Evolutionary conservation across 1,140 invertebrate species (phyloP).

Genomic region (Procambarus virginalis): DNA sequence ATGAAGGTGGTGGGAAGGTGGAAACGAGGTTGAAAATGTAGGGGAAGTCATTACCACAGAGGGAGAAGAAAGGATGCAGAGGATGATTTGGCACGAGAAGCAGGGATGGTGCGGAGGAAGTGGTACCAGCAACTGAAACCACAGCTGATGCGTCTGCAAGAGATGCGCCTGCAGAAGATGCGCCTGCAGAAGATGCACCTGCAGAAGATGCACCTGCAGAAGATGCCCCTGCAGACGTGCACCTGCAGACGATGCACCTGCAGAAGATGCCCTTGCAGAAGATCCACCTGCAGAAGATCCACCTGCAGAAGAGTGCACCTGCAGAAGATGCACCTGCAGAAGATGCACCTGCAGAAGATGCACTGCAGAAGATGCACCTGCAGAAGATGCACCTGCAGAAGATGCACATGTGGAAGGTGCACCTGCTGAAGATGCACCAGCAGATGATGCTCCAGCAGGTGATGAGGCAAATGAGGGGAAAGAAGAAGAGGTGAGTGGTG

Average conservation of each 20-base stretch:
- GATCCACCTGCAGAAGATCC: neutral
- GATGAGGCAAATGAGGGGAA: neutral
- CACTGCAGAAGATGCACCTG: neutral
- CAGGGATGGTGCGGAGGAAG: neutral
- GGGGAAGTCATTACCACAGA: neutral
- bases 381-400: conserved; percentile 19
- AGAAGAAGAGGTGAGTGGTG: neutral
- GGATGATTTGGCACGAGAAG: neutral
- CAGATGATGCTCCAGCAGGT: neutral
- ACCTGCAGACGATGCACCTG: conserved; percentile 7
- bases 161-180: neutral
- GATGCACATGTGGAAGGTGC: neutral
- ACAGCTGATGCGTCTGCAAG: conserved; percentile 5
- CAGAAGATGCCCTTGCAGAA: neutral
- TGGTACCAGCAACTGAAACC: neutral
- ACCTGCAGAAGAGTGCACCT: neutral
- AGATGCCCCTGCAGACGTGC: neutral
- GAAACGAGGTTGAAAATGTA: neutral
- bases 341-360: neutral
- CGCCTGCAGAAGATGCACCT: neutral
- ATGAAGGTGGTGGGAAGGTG: neutral
- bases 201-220: neutral
- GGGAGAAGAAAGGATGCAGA: neutral
- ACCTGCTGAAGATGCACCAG: conserved; percentile 9
- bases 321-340: neutral